A percentile compares a stretch with the other conserved stretches of the same genome.
These are phyloP conservation scores for Pseudanteris insignis DNA, from an alignment of 2,888 invertebrate species.

Conservation along the genomic window DNA sequence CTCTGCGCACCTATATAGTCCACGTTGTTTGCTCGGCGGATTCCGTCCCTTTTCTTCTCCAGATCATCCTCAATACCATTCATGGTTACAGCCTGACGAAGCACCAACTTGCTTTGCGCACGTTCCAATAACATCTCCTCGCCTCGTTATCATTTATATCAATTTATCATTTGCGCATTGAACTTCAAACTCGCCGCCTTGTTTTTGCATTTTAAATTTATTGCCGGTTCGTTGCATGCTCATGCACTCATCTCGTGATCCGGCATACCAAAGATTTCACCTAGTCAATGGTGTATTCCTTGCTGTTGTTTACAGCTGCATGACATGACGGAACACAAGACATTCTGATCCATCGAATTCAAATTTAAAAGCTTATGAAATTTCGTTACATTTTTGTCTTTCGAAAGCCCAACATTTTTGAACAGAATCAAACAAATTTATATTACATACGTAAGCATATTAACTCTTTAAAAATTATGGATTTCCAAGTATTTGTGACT, in stretches of 20 bases:
- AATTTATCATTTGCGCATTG: slow-evolving; percentile 40
- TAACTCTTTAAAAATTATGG: no score
- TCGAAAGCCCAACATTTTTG: no score
- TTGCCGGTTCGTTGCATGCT: no score
- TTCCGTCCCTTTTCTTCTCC: slow-evolving; percentile 36
- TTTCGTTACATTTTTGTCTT: no score
- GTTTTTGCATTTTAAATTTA: slow-evolving; percentile 20
- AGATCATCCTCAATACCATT: slow-evolving; percentile 43
- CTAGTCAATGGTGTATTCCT: no score
- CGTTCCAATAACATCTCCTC: slow-evolving; percentile 39
- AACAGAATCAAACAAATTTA: no score
- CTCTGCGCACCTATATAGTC: slow-evolving; percentile 33
- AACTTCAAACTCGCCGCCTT: slow-evolving; percentile 6
- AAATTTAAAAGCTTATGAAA: no score
- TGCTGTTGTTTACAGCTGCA: background rate
- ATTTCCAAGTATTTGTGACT: no score
- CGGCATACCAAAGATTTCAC: no score
- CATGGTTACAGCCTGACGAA: slow-evolving; percentile 44
- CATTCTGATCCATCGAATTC: no score
- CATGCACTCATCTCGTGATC: background rate
- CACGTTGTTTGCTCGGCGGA: slow-evolving; percentile 38
- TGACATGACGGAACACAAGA: no score
- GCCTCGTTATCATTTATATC: slow-evolving; percentile 39
- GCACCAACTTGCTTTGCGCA: slow-evolving; percentile 40
- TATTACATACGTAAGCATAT: no score